phyloP scores from a whole-genome alignment of 2,888 invertebrate genomes.

The Drosophila limbata region DNA sequence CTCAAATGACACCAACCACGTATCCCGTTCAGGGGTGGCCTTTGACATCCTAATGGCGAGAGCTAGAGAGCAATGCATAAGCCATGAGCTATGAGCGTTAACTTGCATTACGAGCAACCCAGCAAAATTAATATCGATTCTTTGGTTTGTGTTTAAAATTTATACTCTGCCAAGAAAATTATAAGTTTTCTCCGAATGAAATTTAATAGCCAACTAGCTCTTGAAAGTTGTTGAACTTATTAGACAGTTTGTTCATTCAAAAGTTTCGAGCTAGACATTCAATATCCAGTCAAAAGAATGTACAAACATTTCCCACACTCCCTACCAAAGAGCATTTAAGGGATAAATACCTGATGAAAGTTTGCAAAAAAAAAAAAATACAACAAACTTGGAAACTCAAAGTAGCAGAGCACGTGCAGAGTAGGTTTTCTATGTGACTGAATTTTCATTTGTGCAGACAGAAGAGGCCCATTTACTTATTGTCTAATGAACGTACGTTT shows the following conservation, averaged over 20 bases:
- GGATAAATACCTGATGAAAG: conserved; percentile 17
- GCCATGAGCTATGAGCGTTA: conserved; percentile 25
- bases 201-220: conserved; percentile 5
- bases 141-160: conserved; percentile 10
- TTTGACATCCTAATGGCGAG: conserved; percentile 20
- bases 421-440: conserved; percentile 12
- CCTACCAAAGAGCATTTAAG: background rate
- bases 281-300: conserved; percentile 17
- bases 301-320: background rate
- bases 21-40: background rate
- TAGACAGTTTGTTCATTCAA: conserved; percentile 21
- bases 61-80: conserved; percentile 16
- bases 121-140: conserved; percentile 40
- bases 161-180: conserved; percentile 10
- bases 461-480: background rate
- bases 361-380: background rate
- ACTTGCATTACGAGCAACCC: conserved; percentile 15
- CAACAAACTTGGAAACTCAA: conserved; percentile 10
- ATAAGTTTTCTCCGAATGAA: conserved; percentile 14
- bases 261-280: conserved; percentile 32
- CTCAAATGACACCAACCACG: conserved; percentile 9
- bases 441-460: conserved; percentile 17
- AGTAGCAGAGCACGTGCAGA: conserved; percentile 18
- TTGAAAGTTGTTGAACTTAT: conserved; percentile 6
- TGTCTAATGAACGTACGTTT: background rate